Conservation (phyloP, 1,140 invertebrate genomes). For the Trichomalopsis sarcophagae region DNA sequence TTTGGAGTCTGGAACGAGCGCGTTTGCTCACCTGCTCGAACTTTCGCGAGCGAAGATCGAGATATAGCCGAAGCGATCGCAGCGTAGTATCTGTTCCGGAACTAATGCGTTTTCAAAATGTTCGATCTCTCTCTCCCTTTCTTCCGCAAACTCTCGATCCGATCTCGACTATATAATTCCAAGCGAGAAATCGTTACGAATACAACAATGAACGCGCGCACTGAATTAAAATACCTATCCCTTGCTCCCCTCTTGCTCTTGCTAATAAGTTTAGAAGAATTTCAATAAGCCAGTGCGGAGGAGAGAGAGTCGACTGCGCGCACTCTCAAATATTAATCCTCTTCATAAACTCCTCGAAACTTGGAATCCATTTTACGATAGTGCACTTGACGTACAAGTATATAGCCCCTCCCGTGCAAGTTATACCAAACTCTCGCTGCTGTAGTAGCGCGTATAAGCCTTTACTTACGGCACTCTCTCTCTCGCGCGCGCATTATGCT, state of each 20-base stretch:
- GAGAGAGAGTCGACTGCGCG: neutral
- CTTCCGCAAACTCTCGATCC: no score
- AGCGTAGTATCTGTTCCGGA: no score
- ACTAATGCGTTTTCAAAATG: no score
- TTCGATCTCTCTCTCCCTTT: no score
- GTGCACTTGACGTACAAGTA: slow-evolving; percentile 23
- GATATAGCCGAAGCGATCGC: no score
- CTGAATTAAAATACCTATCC: slow-evolving; percentile 8
- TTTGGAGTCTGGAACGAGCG: no score
- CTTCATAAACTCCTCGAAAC: slow-evolving; percentile 39
- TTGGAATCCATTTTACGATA: slow-evolving; percentile 33
- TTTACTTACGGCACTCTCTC: slow-evolving; percentile 22
- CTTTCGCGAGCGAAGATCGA: no score
- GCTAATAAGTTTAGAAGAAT: slow-evolving; percentile 44
- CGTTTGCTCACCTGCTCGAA: no score
- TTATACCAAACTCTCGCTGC: neutral
- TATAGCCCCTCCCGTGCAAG: neutral
- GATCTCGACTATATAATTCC: no score
- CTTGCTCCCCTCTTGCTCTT: no score
- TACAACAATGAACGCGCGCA: neutral
- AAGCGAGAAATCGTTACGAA: no score
- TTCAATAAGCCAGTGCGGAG: slow-evolving; percentile 28
- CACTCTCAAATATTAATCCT: slow-evolving; percentile 39
- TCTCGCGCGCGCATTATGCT: slow-evolving; percentile 34
- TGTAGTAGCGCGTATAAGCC: neutral